These are phyloP conservation scores for Podocnemis expansa DNA, from an alignment of 2,113 vertebrate species.

Conservation along the genomic window DNA sequence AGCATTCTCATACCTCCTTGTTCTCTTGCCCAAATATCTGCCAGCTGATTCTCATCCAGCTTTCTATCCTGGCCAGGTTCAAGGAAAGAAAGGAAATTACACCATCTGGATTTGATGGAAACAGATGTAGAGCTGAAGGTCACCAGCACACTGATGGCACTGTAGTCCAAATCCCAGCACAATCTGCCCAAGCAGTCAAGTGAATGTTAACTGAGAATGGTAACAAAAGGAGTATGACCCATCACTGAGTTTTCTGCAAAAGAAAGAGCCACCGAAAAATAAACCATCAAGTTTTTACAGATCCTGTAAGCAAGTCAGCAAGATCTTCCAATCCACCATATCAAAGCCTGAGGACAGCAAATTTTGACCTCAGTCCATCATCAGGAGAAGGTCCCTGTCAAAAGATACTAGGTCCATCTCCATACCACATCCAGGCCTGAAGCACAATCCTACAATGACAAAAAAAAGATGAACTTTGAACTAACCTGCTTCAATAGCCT, in stretches of 20 bases:
- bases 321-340: slow-evolving; percentile 1
- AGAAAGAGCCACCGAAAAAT: background rate
- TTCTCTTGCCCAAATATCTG: background rate
- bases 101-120: slow-evolving; percentile 35
- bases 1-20: background rate
- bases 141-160: background rate
- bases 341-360: background rate
- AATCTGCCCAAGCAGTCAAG: background rate
- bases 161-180: background rate
- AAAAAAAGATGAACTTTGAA: background rate
- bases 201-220: background rate
- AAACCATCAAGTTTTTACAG: slow-evolving; percentile 50
- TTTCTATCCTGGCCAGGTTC: background rate
- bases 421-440: background rate
- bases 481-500: background rate
- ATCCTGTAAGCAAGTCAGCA: background rate
- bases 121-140: background rate
- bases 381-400: background rate
- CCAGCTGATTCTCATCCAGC: slow-evolving; percentile 23
- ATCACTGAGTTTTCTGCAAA: slow-evolving; percentile 20
- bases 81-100: background rate
- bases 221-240: accelerated
- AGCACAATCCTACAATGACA: background rate
- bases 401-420: background rate
- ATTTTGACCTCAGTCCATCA: slow-evolving; percentile 6